Percentiles rank a stretch among this genome's conserved stretches.
Evolutionary conservation across 2,113 vertebrate genomes (phyloP).

Genomic region (Sphaerodactylus townsendi): DNA sequence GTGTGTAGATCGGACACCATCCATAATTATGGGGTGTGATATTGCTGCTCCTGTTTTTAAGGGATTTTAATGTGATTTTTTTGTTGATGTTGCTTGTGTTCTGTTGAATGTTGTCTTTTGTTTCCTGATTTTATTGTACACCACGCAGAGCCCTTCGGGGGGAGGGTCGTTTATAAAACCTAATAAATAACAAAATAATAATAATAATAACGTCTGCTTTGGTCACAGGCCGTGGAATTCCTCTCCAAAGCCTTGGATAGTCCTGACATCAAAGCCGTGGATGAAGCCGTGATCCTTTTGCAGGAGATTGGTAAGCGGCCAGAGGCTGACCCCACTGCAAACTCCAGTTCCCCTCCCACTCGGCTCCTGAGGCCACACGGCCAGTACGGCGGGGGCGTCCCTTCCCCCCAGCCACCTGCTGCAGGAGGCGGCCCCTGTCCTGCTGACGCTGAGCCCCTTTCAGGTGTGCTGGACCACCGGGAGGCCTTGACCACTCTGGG

Average conservation of each 20-base stretch:
- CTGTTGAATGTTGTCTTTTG: too few species aligned
- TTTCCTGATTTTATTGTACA: too few species aligned
- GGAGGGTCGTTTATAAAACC: too few species aligned
- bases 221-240: slow-evolving; percentile 88
- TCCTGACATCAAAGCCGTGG: slow-evolving; percentile 85
- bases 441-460: neutral
- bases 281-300: slow-evolving; percentile 84
- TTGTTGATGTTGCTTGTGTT: too few species aligned
- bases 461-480: slow-evolving; percentile 87
- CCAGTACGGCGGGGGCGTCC: too few species aligned
- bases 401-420: accelerated
- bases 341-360: too few species aligned
- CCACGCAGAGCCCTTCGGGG: too few species aligned
- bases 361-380: neutral
- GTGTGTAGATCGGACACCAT: too few species aligned
- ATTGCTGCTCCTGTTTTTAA: too few species aligned
- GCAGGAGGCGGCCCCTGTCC: accelerated
- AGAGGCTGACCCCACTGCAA: neutral
- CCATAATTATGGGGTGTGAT: too few species aligned
- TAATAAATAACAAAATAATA: too few species aligned
- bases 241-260: slow-evolving; percentile 94
- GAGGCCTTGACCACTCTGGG: slow-evolving; percentile 90
- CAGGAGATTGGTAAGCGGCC: slow-evolving; percentile 86
- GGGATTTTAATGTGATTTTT: too few species aligned
- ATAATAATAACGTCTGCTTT: accelerated